These are phyloP conservation scores for Chaitophorus viminalis DNA, from an alignment of 2,888 invertebrate genomes.

Conservation along the genomic window DNA sequence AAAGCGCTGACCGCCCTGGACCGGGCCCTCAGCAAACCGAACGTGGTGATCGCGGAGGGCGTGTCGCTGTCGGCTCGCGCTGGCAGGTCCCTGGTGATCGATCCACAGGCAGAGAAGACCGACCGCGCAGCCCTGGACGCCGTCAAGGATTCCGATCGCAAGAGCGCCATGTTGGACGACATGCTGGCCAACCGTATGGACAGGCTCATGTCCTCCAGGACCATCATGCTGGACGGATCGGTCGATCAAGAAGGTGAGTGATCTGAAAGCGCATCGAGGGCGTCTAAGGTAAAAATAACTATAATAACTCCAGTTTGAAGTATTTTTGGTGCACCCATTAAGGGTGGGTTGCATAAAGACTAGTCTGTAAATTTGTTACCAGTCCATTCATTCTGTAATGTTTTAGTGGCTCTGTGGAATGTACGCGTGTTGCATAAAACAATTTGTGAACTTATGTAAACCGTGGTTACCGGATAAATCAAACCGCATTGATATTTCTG, in stretches of 20 bases:
- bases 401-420: too few relatives aligned
- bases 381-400: too few relatives aligned
- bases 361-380: too few relatives aligned
- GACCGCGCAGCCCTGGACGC: slow-evolving; percentile 61
- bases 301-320: too few relatives aligned
- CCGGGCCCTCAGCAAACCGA: slow-evolving; percentile 27
- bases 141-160: slow-evolving; percentile 1
- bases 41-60: slow-evolving; percentile 18
- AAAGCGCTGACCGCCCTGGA: slow-evolving; percentile 49
- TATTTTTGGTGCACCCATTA: too few relatives aligned
- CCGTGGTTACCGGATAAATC: too few relatives aligned
- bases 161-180: slow-evolving; percentile 46
- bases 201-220: slow-evolving; percentile 51
- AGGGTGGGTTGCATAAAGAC: too few relatives aligned
- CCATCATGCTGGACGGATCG: slow-evolving; percentile 44
- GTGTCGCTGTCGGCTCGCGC: slow-evolving; percentile 34
- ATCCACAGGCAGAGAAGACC: slow-evolving; percentile 55
- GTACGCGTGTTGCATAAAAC: too few relatives aligned
- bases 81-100: slow-evolving; percentile 50
- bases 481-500: too few relatives aligned
- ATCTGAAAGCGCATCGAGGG: background rate
- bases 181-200: slow-evolving; percentile 45
- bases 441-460: too few relatives aligned
- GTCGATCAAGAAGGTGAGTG: slow-evolving; percentile 39
- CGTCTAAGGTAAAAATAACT: too few relatives aligned